A percentile compares a stretch with the other conserved stretches of the same genome.
Conservation (phyloP, 2,113 vertebrate species). For the Eurypyga helias region DNA sequence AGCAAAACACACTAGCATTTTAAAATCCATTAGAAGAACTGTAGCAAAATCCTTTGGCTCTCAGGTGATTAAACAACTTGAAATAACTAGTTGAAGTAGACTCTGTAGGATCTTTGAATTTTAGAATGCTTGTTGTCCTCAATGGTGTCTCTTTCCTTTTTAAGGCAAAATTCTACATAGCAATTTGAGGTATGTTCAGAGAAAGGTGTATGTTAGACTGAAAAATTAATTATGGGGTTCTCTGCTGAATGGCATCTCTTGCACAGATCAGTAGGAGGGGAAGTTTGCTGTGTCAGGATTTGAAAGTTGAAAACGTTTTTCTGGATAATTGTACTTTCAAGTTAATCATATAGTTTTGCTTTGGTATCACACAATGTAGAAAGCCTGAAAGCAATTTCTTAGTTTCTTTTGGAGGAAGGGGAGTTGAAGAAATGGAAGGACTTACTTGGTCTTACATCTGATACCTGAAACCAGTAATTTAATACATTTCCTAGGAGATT, state of each 20-base stretch:
- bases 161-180: neutral
- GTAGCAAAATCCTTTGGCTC: neutral
- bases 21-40: neutral
- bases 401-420: neutral
- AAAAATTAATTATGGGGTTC: neutral
- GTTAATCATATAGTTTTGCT: neutral
- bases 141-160: neutral
- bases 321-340: neutral
- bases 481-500: constrained; percentile 17
- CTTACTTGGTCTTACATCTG: constrained; percentile 3
- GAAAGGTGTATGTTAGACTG: neutral
- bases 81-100: neutral
- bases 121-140: neutral
- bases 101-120: neutral
- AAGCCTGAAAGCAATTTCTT: neutral
- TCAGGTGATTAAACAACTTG: neutral
- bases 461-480: neutral
- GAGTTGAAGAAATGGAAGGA: neutral
- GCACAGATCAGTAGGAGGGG: neutral
- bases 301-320: neutral
- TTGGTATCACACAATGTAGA: neutral
- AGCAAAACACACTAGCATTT: neutral
- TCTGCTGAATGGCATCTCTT: neutral
- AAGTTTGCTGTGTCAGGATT: neutral
- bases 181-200: neutral